Evolutionary conservation across 2,888 invertebrate genomes (phyloP).

Genomic region (Rhagonycha lutea): DNA sequence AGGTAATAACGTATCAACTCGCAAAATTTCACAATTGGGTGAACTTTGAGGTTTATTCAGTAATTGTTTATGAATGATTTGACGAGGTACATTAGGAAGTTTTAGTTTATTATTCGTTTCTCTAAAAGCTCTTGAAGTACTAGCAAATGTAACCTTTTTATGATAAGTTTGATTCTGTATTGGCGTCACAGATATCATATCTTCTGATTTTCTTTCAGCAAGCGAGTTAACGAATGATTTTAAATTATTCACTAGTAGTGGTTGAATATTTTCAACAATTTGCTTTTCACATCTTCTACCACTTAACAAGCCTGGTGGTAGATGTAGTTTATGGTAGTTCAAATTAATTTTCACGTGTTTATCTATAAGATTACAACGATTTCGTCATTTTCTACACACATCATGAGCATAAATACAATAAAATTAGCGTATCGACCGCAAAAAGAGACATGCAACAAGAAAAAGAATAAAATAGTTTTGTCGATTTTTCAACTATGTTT

Average conservation of each 20-base stretch:
- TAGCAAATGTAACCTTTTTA: neutral
- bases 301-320: neutral
- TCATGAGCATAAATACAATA: neutral
- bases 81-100: neutral
- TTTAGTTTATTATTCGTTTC: neutral
- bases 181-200: neutral
- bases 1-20: neutral
- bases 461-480: neutral
- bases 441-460: neutral
- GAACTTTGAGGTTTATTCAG: neutral
- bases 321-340: neutral
- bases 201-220: neutral
- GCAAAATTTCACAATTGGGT: neutral
- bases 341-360: neutral
- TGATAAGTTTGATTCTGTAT: neutral
- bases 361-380: neutral
- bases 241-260: neutral
- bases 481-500: slow-evolving; percentile 26
- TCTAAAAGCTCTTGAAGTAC: neutral
- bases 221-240: neutral
- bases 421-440: neutral
- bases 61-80: neutral
- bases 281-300: neutral
- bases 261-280: neutral
- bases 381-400: neutral